Evolutionary conservation across 2,888 invertebrate species (phyloP).

Genomic region (Micoletzkya japonica): DNA sequence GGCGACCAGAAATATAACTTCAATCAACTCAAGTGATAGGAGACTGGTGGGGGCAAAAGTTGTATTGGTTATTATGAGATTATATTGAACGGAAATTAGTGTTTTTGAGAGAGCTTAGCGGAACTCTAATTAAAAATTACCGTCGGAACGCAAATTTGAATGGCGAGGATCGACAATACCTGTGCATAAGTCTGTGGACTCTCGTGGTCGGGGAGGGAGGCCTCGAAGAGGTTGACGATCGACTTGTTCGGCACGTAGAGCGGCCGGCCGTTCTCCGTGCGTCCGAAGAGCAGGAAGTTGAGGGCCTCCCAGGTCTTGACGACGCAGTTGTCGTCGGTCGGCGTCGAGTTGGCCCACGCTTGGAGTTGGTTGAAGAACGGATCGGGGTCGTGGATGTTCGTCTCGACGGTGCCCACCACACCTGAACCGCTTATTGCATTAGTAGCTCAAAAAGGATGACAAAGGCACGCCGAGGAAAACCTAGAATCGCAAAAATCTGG

Average conservation of each 20-base stretch:
- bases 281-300: background rate
- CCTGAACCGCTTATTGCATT: background rate
- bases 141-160: no score
- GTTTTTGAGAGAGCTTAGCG: no score
- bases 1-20: no score
- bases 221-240: constrained; percentile 20
- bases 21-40: no score
- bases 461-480: background rate
- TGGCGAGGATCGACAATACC: background rate
- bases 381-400: background rate
- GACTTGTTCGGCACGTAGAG: constrained; percentile 3
- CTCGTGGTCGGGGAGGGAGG: background rate
- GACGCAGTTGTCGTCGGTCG: constrained; percentile 7
- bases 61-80: no score
- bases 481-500: no score
- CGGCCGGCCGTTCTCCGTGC: no score
- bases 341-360: constrained; percentile 3
- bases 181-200: background rate
- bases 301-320: constrained; percentile 18
- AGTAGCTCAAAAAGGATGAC: background rate
- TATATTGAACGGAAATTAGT: no score
- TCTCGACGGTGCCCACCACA: constrained; percentile 6
- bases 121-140: no score
- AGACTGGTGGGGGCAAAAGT: no score
- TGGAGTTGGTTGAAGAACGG: background rate